Base-by-base conservation (phyloP, 2,113 vertebrate genomes). In the Oncorhynchus keta region DNA sequence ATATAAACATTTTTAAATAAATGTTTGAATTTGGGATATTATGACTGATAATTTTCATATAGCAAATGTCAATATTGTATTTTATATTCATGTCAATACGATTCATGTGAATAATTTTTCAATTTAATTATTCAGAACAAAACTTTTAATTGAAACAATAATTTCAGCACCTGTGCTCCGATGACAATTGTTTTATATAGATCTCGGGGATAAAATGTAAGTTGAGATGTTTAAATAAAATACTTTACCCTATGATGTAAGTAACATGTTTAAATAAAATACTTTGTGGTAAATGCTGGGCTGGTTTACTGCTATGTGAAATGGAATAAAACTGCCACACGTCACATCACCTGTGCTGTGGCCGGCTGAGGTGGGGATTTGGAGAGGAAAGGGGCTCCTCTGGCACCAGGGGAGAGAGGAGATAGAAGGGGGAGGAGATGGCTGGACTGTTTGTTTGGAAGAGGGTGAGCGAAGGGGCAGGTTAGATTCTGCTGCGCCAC, bases 381-480 rank as follows among this genome's bases (percentile, higher is more conserved):
- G 79, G 85, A 79, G 78, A 79, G 78, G 81, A 6, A 32, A 84
- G 83, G 84, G 85, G 85, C 89, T 88, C 8, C 28, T 51, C 14
- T 51, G 49, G 66, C 71, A 35, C 28, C 28, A 85, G 88, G 86
- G 83, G 81, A 89, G 86, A 84, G 88, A 85, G 82, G 81, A 83
- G 88, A 83, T 84, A 90, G 91, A 92, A 83, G 88, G 86, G 83
- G 81, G 84, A 89, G 86, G 32, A 35, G 32, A 35, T 35, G 32
- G 85, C 85, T 85, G 84, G 83, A 87, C 81, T 85, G 83, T 88
- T 89, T 87, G 85, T 89, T 87, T 88, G 88, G 88, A 80, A 69
- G 79, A 83, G 89, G 89, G 90, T 90, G 86, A 92, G 85, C 81
- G 81, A 84, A 89, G 88, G 87, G 87, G 85, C 87, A 89, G 83